Conservation (phyloP, 2,113 vertebrate genomes). For the Aythya baeri region DNA sequence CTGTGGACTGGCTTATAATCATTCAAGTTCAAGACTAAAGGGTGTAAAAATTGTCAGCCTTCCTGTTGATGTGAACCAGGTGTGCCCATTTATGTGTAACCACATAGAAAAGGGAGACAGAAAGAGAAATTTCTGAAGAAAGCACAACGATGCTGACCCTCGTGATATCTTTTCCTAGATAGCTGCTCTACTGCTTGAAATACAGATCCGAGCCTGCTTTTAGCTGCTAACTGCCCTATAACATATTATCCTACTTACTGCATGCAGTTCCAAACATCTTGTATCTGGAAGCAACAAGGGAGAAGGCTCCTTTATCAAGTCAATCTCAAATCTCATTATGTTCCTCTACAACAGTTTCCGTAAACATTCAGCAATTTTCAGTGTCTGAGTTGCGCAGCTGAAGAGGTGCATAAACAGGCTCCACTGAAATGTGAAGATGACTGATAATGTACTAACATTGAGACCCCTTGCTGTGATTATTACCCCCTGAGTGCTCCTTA, state of each 20-base stretch:
- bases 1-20: background rate
- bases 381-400: conserved; percentile 41
- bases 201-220: background rate
- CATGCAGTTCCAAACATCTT: conserved; percentile 18
- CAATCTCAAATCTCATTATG: conserved; percentile 57
- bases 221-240: background rate
- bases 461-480: conserved; percentile 88
- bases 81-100: background rate
- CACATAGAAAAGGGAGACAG: too few relatives aligned
- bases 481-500: conserved; percentile 89
- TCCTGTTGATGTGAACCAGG: background rate
- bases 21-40: background rate
- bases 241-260: conserved; percentile 8
- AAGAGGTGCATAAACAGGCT: conserved; percentile 82
- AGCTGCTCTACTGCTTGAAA: background rate
- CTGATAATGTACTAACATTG: conserved; percentile 82
- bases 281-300: conserved; percentile 32
- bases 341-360: conserved; percentile 42
- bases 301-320: conserved; percentile 69
- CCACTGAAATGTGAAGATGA: conserved; percentile 87
- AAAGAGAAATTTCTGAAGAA: background rate
- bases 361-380: conserved; percentile 68
- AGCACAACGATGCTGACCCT: background rate
- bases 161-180: background rate
- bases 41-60: background rate